These are phyloP conservation scores for Phallusia fumigata DNA, from an alignment of 23 tunicate species.

Conservation along the genomic window DNA sequence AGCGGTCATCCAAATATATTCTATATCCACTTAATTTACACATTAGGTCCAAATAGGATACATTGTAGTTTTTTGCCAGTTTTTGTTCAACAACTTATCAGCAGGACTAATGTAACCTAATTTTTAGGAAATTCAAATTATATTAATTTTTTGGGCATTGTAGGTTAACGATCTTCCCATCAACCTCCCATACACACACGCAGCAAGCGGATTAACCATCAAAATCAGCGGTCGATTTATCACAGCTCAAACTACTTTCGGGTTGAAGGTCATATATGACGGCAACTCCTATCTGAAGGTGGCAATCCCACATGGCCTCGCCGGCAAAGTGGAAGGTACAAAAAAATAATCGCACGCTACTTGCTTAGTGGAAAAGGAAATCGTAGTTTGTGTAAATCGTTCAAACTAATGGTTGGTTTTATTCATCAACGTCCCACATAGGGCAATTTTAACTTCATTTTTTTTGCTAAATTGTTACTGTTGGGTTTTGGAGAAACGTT, in stretches of 20 bases:
- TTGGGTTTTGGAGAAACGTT: constrained; percentile 13
- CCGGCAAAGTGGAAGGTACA: constrained; percentile 51
- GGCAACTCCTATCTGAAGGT: constrained; percentile 44
- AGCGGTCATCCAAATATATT: neutral
- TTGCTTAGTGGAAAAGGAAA: neutral
- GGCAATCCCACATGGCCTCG: constrained; percentile 22
- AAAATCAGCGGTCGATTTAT: constrained; percentile 58
- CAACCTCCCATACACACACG: constrained; percentile 47
- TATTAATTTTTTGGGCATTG: neutral
- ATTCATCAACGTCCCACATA: neutral
- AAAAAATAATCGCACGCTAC: neutral
- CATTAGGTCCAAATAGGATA: too few relatives aligned
- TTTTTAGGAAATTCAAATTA: too few relatives aligned
- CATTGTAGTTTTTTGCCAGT: too few relatives aligned
- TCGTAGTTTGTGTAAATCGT: neutral
- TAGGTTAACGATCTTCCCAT: constrained; percentile 45
- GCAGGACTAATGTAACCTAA: too few relatives aligned
- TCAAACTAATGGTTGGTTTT: neutral
- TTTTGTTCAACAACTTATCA: too few relatives aligned
- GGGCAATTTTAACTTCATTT: constrained; percentile 1
- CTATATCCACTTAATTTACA: neutral
- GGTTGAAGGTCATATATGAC: constrained; percentile 44
- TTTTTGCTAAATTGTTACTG: neutral
- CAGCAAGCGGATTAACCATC: constrained; percentile 31
- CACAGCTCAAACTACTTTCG: constrained; percentile 20